Evolutionary conservation across 2,888 invertebrate genomes (phyloP), one percentile per base, ranked within the genome.

Genomic region (Nebria brevicollis): DNA sequence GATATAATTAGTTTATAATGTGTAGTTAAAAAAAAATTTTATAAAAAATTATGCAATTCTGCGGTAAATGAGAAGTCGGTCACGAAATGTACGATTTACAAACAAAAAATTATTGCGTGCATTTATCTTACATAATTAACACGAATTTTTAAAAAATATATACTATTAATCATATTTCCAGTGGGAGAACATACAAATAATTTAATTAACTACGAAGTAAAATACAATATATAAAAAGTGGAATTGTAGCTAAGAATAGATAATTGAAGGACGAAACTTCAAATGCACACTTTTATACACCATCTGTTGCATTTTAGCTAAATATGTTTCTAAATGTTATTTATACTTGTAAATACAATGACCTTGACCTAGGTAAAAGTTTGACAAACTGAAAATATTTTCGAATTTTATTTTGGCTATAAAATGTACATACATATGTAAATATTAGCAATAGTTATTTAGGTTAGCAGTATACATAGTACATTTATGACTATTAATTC

Each of bases 281-380:
- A 54, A 8, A 54, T 54, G 54, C 54, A 54, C 54, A 54, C 54
- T 54, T 54, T 54, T 11, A 11, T 13, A 54, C 4, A 13, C 54
- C 54, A 54, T 54, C 54, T 54, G 54, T 54, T 54, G 13, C 54
- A 8, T 54, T 54, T 54, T 13, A 3, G 54, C 54, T 8, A 54
- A 54, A 54, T 54, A 11, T 54, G 11, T 54, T 54, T 54, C 8
- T 54, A 54, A 8, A 54, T 13, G 11, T 70, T 70, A 26, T 70
- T 70, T 70, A 25, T 68, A 65, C 15, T 66, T 66, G 70, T 26
- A 70, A 70, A 70, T 25, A 70, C 15, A 25, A 26, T 70, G 15
- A 70, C 70, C 70, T 20, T 70, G 70, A 70, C 70, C 70, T 70
- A 70, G 70, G 70, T 70, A 70, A 70, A 70, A 70, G 70, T 70